Base-by-base conservation (phyloP, 2,797 vertebrate genomes). In the Cossypha dichroa region DNA sequence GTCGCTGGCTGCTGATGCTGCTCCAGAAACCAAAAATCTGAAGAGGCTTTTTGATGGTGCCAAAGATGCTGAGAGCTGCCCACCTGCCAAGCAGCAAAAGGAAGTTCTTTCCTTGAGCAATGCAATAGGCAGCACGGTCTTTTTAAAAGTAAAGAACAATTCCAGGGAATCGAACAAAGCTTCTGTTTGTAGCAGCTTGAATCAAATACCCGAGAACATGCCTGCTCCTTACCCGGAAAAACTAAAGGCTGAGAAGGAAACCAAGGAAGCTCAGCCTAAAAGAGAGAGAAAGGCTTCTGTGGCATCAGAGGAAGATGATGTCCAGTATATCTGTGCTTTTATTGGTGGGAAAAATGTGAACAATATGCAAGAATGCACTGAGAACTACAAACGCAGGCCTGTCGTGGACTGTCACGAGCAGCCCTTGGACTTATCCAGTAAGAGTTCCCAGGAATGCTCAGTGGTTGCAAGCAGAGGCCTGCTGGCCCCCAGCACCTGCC, bases 401-500 rank as follows among this genome's bases (percentile, higher is more conserved):
- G 6, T 43, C 3, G 6, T 18, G n/a, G 96, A 96, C 25, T 94
- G 78, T 45, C 96, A 94, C 2, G 98, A 99, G 60, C 97, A 89
- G 22, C 99, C 99, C 1, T 96, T 99, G 95, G 98, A 99, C 83
- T 97, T 99, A 63, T 99, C 98, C 59, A 59, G 98, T 9, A 98
- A 98, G 93, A 77, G 96, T 20, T 97, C 98, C 18, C 96, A 97
- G 41, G 96, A 97, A 5, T 92, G 98, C 69, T 86, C 98, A 2
- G 96, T 97, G 48, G 92, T 97, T 84, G 96, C 98, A 20, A 78
- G 98, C 59, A 98, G 94, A 89, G 97, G 93, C 49, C 90, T 98
- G 6, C 95, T 98, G 90, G 95, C 97, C 59, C 98, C 97, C 60
- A 98, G 94, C 62, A 96, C 97, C 76, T 99, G 99, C 78, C 97